A percentile compares a stretch with the other conserved stretches of the same genome.
phyloP scores from a whole-genome alignment of 2,888 invertebrate species.

The Diploptera punctata region DNA sequence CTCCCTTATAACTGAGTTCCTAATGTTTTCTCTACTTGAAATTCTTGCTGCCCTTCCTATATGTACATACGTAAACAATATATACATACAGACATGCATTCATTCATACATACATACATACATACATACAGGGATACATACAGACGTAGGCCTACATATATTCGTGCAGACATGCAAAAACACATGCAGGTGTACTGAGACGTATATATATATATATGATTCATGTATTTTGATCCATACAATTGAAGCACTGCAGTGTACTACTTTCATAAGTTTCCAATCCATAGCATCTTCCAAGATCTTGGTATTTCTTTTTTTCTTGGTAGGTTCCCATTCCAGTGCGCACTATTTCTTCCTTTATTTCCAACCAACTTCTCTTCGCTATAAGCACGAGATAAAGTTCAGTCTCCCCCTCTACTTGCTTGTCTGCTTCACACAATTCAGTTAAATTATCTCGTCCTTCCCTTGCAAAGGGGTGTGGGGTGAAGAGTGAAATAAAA shows the following conservation, averaged over 20 bases:
- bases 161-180: too few species aligned
- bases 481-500: conserved; percentile 25
- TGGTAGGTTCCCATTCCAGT: background rate
- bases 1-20: too few species aligned
- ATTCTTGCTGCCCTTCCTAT: too few species aligned
- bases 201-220: too few species aligned
- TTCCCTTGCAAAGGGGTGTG: conserved; percentile 27
- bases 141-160: too few species aligned
- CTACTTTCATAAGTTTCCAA: background rate
- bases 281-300: conserved; percentile 2
- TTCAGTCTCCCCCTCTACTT: conserved; percentile 20
- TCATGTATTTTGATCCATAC: too few species aligned
- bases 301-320: background rate
- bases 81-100: too few species aligned
- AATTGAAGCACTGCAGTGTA: too few species aligned
- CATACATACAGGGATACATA: background rate
- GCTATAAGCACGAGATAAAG: conserved; percentile 41
- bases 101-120: too few species aligned
- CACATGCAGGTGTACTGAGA: too few species aligned
- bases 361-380: conserved; percentile 33
- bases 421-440: conserved; percentile 39
- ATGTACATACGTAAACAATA: too few species aligned
- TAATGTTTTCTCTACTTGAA: too few species aligned
- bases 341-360: conserved; percentile 37
- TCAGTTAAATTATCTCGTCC: conserved; percentile 42